phyloP scores from a whole-genome alignment of 1,140 invertebrate species.

The Tetragnatha versicolor region DNA sequence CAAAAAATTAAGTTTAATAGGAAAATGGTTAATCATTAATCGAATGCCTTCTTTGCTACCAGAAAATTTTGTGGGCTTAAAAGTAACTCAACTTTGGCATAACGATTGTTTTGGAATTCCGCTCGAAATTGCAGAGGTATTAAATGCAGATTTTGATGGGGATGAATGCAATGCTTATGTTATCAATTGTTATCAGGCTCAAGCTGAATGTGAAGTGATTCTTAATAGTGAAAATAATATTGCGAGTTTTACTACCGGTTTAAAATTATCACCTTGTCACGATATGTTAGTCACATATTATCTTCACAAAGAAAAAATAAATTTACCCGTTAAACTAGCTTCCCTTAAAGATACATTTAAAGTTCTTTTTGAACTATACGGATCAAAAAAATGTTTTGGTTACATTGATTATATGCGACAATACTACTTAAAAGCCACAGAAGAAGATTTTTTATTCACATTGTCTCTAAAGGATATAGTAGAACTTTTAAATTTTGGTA shows the following conservation, averaged over 20 bases:
- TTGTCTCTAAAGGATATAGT: neutral
- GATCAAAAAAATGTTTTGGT: constrained; percentile 1
- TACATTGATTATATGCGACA: neutral
- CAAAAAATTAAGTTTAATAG: neutral
- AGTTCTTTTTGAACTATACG: constrained; percentile 26
- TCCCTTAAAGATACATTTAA: constrained; percentile 3
- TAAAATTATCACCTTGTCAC: constrained; percentile 18
- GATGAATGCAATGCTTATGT: constrained; percentile 17
- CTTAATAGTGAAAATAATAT: constrained; percentile 13
- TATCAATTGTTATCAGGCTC: neutral
- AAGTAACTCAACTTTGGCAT: neutral
- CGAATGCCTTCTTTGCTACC: constrained; percentile 29
- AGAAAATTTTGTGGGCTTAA: constrained; percentile 17
- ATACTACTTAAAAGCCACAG: neutral
- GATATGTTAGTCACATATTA: constrained; percentile 8
- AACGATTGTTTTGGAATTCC: constrained; percentile 35
- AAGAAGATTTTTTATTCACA: neutral
- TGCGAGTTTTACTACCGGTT: constrained; percentile 10
- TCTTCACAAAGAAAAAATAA: neutral
- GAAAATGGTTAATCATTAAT: constrained; percentile 39
- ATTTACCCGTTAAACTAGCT: neutral
- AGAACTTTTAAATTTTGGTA: neutral
- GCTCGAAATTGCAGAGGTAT: constrained; percentile 13
- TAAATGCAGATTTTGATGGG: constrained; percentile 33
- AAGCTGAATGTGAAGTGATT: constrained; percentile 4